Conservation (phyloP, 2,797 vertebrate species). For the Salarias fasciatus region DNA sequence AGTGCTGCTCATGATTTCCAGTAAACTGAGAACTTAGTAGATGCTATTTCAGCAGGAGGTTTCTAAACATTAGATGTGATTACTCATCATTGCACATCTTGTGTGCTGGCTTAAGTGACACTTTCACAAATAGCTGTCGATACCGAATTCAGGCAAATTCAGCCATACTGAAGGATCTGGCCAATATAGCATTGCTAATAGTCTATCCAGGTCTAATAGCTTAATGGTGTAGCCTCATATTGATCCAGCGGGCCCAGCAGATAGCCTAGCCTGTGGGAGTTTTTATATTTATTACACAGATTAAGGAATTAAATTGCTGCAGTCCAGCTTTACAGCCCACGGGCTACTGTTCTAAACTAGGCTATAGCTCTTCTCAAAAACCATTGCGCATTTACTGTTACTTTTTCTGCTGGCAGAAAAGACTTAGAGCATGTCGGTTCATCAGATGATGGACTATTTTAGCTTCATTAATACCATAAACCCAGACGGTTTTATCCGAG, state of each 20-base stretch:
- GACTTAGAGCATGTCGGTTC: constrained; percentile 43
- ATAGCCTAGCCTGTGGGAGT: constrained; percentile 57
- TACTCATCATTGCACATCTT: not conserved
- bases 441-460: constrained; percentile 68
- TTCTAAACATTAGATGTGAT: not conserved
- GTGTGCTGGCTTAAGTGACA: constrained; percentile 17
- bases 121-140: constrained; percentile 33
- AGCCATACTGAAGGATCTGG: constrained; percentile 39
- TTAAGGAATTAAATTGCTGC: constrained; percentile 66
- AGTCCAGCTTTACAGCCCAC: constrained; percentile 38
- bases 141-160: constrained; percentile 32
- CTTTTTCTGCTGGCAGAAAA: constrained; percentile 37
- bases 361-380: constrained; percentile 47
- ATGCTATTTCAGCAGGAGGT: constrained; percentile 5
- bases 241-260: constrained; percentile 51
- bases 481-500: constrained; percentile 60
- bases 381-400: constrained; percentile 40
- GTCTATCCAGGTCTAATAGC: constrained; percentile 53
- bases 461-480: constrained; percentile 64
- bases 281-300: constrained; percentile 70
- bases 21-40: constrained; percentile 6
- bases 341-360: constrained; percentile 43
- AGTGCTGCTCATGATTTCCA: too few relatives aligned
- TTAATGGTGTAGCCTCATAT: constrained; percentile 60
- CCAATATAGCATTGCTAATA: constrained; percentile 49